Evolutionary conservation across 2,113 vertebrate genomes (phyloP).

Genomic region (Pollachius pollachius): DNA sequence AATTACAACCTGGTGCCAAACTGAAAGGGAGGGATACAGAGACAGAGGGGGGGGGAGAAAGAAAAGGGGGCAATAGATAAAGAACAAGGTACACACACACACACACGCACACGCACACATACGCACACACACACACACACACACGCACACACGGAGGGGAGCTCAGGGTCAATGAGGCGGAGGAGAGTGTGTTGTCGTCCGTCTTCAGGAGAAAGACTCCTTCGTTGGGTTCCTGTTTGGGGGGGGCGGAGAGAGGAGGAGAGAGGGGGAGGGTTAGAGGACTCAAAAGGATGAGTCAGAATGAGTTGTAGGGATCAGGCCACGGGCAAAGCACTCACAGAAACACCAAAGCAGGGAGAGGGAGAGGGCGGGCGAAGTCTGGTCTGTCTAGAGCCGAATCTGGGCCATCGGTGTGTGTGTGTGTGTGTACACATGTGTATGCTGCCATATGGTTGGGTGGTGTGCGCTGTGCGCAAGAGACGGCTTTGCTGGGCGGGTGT

Average conservation of each 20-base stretch:
- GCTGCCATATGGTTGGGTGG: no score
- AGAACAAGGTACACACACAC: conserved; percentile 22
- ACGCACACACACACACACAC: neutral
- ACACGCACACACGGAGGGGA: no score
- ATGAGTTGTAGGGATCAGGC: conserved; percentile 36
- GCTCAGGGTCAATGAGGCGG: no score
- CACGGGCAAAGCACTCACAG: conserved; percentile 30
- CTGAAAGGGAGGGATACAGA: conserved; percentile 21
- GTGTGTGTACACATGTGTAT: no score
- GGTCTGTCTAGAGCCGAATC: no score
- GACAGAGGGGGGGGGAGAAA: conserved; percentile 21
- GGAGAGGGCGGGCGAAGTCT: no score
- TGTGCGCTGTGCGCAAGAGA: conserved; percentile 6
- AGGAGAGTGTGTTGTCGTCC: no score
- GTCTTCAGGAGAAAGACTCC: no score
- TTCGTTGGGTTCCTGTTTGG: no score
- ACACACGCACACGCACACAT: conserved; percentile 15
- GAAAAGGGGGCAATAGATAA: conserved; percentile 9
- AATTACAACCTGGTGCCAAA: conserved; percentile 50
- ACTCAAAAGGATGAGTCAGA: neutral
- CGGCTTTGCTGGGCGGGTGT: conserved; percentile 45
- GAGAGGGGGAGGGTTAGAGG: neutral
- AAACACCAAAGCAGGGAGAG: conserved; percentile 21
- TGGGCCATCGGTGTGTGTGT: no score
- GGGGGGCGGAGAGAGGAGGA: conserved; percentile 11